Conservation (phyloP, 2,888 invertebrate genomes). For the Vanessa cardui region DNA sequence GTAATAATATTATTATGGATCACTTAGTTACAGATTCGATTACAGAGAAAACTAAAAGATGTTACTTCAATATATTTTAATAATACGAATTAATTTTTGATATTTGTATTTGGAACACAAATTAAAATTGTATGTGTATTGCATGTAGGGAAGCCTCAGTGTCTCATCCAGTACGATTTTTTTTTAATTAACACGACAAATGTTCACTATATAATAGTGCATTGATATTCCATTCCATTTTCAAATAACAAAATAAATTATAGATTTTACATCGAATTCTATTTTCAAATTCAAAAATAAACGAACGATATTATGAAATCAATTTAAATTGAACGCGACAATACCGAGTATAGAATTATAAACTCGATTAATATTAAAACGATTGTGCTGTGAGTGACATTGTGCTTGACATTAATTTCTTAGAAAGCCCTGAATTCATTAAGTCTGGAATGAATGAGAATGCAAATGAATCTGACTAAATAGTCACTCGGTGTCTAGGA, state of each 20-base stretch:
- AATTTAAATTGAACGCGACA: background rate
- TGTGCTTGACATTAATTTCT: constrained; percentile 35
- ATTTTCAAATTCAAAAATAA: background rate
- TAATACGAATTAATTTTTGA: background rate
- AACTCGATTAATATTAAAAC: constrained; percentile 24
- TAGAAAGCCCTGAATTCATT: constrained; percentile 29
- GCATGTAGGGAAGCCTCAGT: background rate
- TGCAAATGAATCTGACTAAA: constrained; percentile 26
- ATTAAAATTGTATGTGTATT: too few species aligned
- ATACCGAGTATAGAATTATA: constrained; percentile 5
- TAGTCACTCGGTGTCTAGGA: constrained; percentile 12
- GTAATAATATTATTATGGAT: constrained; percentile 15
- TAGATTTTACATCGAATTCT: background rate
- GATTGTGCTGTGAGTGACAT: constrained; percentile 26
- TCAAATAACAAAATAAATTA: background rate
- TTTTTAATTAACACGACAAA: too few species aligned
- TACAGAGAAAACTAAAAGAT: too few species aligned
- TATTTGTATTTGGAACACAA: too few species aligned
- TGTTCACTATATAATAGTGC: background rate
- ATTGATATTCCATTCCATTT: background rate
- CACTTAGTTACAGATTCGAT: constrained; percentile 3
- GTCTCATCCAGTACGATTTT: too few species aligned
- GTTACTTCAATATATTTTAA: background rate
- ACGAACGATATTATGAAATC: background rate
- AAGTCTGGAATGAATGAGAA: constrained; percentile 26